Base-by-base conservation (phyloP, 2,888 invertebrate species). In the Netelia melanura region DNA sequence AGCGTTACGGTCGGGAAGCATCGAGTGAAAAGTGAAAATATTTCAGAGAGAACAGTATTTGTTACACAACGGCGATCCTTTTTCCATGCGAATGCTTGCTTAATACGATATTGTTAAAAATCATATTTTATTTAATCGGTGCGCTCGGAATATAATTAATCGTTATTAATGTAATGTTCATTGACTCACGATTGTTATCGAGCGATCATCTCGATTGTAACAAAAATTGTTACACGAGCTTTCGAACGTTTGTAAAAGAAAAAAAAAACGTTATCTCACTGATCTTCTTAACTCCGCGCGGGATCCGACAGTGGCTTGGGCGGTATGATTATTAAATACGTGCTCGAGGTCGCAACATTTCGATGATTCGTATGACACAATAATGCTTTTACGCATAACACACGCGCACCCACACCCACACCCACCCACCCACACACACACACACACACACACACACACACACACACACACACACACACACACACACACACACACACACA, bases 1-100 rank as follows among this genome's bases (percentile, higher is more conserved):
- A 8, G 11, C 48, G 14, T 58, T 58, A 58, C 23, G 58, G 78
- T 77, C 81, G 62, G 30, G 14, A n/a, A 3, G 25, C 10, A 74
- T 72, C 38, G 72, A 67, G 74, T 67, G 14, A 48, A 14, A 48
- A 48, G 48, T 2, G 48, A 48, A 14, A 48, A 48, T 3, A 48
- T 48, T 48, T 38, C 11, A 3, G 14, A 14, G 14, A 3, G 14
- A 48, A 14, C 48, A 10, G 14, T 48, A 48, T 48, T 10, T 10
- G 56, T 48, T 14, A 44, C 43, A 23, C 10, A 56, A 72, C 25
- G 58, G 17, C 43, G 38, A 21, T 10, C 8, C 54, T 14, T 48
- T 48, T 48, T 48, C 14, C 14, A 3, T 14, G 11, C 48, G 48
- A 48, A 48, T 48, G 14, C 14, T 21, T 21, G 21, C n/a, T 48